A percentile compares a stretch with the other conserved stretches of the same genome.
phyloP scores from a whole-genome alignment of 2,797 vertebrate genomes.

The Sebastes minor region DNA sequence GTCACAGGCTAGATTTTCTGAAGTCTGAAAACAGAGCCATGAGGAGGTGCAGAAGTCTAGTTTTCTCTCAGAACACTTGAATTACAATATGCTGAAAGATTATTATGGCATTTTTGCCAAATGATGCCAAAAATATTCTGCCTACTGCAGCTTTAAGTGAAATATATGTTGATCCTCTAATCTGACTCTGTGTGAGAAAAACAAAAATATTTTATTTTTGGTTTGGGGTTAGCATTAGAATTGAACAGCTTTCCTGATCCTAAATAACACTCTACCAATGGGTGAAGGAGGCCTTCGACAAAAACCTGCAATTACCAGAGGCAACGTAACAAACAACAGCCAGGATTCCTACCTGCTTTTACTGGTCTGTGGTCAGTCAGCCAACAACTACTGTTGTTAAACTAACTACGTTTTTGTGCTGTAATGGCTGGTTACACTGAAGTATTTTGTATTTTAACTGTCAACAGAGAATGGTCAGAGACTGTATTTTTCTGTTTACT shows the following conservation, averaged over 20 bases:
- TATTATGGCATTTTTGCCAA: too few species aligned
- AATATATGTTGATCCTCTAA: not conserved
- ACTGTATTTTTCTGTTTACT: conserved; percentile 39
- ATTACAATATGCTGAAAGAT: too few species aligned
- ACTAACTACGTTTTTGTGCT: not conserved
- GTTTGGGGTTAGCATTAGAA: not conserved
- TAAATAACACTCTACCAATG: conserved; percentile 44
- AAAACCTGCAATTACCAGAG: conserved; percentile 59
- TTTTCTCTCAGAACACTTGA: too few species aligned
- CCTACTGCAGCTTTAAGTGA: not conserved
- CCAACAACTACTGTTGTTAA: conserved; percentile 34
- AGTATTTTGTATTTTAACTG: conserved; percentile 13
- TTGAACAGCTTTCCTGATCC: conserved; percentile 14
- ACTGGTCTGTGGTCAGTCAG: conserved; percentile 39
- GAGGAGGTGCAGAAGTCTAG: too few species aligned
- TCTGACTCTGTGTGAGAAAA: not conserved
- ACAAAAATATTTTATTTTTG: conserved; percentile 31
- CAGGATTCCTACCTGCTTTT: conserved; percentile 29
- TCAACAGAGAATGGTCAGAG: conserved; percentile 23
- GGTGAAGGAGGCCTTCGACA: conserved; percentile 13
- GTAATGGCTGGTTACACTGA: conserved; percentile 17
- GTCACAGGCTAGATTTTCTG: too few species aligned
- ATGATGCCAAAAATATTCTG: too few species aligned
- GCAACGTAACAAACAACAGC: conserved; percentile 30
- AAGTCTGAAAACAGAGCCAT: too few species aligned